phyloP scores from a whole-genome alignment of 2,797 vertebrate species.

The Anableps anableps region DNA sequence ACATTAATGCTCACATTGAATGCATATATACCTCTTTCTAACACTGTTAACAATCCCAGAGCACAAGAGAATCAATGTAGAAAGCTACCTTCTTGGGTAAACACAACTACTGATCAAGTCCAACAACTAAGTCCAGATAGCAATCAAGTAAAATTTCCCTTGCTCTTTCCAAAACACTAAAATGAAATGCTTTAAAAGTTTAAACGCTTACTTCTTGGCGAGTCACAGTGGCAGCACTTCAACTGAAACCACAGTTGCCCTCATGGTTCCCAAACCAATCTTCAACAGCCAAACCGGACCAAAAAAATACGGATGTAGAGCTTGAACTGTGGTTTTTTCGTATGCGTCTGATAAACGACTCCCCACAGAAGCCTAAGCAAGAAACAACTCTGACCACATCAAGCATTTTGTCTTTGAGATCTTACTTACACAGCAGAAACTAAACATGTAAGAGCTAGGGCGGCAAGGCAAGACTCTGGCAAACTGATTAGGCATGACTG shows the following conservation, averaged over 20 bases:
- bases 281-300: conserved; percentile 26
- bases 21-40: neutral
- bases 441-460: neutral
- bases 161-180: conserved; percentile 7
- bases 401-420: neutral
- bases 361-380: neutral
- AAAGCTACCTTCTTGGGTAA: neutral
- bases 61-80: neutral
- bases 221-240: conserved; percentile 39
- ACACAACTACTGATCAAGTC: conserved; percentile 1
- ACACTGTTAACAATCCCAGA: neutral
- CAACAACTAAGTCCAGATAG: conserved; percentile 4
- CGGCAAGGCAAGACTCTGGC: neutral
- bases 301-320: conserved; percentile 23
- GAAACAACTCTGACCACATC: conserved; percentile 41
- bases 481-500: conserved; percentile 6
- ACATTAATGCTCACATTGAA: neutral
- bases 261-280: conserved; percentile 45
- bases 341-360: conserved; percentile 31
- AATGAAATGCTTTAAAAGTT: conserved; percentile 12
- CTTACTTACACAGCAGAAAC: conserved; percentile 40
- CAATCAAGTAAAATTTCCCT: conserved; percentile 18
- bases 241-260: conserved; percentile 23
- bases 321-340: conserved; percentile 25
- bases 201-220: conserved; percentile 3